phyloP scores from a whole-genome alignment of 35 echinoderm and acorn worm species.

The Apostichopus japonicus region DNA sequence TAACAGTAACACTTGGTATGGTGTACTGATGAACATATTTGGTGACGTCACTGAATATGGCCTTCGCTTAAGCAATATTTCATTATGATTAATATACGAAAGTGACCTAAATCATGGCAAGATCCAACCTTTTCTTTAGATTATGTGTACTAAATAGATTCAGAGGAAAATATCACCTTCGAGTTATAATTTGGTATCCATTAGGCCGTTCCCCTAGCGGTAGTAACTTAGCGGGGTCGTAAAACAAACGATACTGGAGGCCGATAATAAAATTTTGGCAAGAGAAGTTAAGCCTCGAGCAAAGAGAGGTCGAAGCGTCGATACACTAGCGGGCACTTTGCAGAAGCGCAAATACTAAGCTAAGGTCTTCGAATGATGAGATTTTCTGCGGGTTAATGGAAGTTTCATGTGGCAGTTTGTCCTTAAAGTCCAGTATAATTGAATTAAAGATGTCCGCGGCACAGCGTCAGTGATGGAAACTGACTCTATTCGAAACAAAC shows the following conservation, averaged over 20 bases:
- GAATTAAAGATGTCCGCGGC: constrained; percentile 28
- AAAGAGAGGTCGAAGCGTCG: not conserved
- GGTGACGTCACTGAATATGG: too few species aligned
- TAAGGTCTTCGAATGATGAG: not conserved
- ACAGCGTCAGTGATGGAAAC: not conserved
- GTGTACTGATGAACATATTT: too few species aligned
- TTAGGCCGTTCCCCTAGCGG: not conserved
- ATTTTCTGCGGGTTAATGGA: constrained; percentile 31
- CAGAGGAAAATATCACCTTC: not conserved
- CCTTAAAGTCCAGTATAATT: constrained; percentile 27
- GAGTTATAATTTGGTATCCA: constrained; percentile 5
- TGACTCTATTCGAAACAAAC: too few species aligned
- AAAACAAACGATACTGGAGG: constrained; percentile 3
- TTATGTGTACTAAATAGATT: not conserved
- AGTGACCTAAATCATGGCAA: not conserved
- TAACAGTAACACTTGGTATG: too few species aligned
- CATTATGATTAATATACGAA: not conserved
- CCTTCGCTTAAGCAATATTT: too few species aligned
- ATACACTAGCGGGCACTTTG: constrained; percentile 24
- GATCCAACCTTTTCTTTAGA: not conserved
- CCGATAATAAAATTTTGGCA: not conserved
- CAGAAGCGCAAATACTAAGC: constrained; percentile 6
- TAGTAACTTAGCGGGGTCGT: constrained; percentile 23
- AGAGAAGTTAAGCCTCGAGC: constrained; percentile 16
- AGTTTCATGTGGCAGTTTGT: constrained; percentile 16